phyloP scores from a whole-genome alignment of 1,140 invertebrate genomes.

The Pseudomyrmex flavicornis region DNA sequence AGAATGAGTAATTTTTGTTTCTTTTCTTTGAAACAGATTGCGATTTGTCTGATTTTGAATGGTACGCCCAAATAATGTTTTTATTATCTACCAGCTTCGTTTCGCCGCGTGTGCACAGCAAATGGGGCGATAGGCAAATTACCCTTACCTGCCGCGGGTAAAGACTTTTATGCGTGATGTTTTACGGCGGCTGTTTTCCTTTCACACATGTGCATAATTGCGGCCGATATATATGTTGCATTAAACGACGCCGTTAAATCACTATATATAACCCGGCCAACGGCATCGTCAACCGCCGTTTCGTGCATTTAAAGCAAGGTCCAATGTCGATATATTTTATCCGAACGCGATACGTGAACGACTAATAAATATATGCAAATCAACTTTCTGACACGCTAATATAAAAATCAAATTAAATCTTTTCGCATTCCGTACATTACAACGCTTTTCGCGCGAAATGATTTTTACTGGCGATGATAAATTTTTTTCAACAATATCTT shows the following conservation, averaged over 20 bases:
- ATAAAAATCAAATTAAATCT: slow-evolving; percentile 18
- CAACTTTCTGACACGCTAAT: not conserved
- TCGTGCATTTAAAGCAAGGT: slow-evolving; percentile 33
- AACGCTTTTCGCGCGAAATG: not conserved
- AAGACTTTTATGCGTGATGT: slow-evolving; percentile 50
- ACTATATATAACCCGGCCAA: slow-evolving; percentile 4
- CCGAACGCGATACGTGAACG: not conserved
- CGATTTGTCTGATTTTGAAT: slow-evolving; percentile 17
- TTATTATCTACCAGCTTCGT: slow-evolving; percentile 30
- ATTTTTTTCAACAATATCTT: too few species aligned
- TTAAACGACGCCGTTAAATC: slow-evolving; percentile 50
- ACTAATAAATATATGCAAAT: slow-evolving; percentile 44
- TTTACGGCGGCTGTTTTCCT: slow-evolving; percentile 21
- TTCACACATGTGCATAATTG: slow-evolving; percentile 27
- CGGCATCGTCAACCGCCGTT: slow-evolving; percentile 3
- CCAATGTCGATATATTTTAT: slow-evolving; percentile 38
- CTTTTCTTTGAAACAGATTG: not conserved
- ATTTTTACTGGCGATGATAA: too few species aligned
- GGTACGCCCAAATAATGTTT: slow-evolving; percentile 35
- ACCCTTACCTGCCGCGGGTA: slow-evolving; percentile 2
- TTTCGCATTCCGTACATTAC: slow-evolving; percentile 20
- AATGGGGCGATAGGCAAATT: slow-evolving; percentile 41
- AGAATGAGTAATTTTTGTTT: not conserved
- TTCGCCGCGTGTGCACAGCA: not conserved
- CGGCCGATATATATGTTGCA: slow-evolving; percentile 18